Percentiles rank a stretch among this genome's conserved stretches.
These are phyloP conservation scores for Schrankia costaestrigalis DNA, from an alignment of 2,888 invertebrate genomes.

Conservation along the genomic window DNA sequence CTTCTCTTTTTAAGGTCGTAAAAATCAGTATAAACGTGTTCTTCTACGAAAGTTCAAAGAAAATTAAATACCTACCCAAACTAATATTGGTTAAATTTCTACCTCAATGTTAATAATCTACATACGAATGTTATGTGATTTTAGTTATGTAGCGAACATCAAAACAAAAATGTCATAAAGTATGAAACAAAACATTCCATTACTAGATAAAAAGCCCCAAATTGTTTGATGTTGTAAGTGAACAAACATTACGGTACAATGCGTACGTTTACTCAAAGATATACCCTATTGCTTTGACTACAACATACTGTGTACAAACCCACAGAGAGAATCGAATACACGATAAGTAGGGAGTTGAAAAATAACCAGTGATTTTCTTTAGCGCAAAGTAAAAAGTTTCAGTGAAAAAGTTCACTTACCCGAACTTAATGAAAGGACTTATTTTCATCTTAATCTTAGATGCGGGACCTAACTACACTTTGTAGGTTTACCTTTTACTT, in stretches of 20 bases:
- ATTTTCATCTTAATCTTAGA: constrained; percentile 40
- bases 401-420: constrained; percentile 20
- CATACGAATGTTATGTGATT: no score
- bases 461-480: no score
- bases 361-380: constrained; percentile 32
- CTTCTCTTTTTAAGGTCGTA: no score
- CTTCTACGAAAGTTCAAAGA: no score
- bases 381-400: constrained; percentile 27
- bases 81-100: no score
- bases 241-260: constrained; percentile 27
- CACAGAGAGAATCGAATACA: constrained; percentile 22
- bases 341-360: constrained; percentile 29
- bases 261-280: constrained; percentile 24
- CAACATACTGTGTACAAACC: constrained; percentile 19
- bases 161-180: constrained; percentile 11
- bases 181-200: constrained; percentile 10
- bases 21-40: no score
- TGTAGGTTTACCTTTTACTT: no score
- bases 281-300: constrained; percentile 20
- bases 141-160: no score
- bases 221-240: constrained; percentile 30
- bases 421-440: constrained; percentile 34
- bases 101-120: no score
- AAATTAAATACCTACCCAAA: no score
- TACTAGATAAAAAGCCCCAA: constrained; percentile 19